These are phyloP conservation scores for Perizoma flavofasciatum DNA, from an alignment of 2,888 invertebrate species.

Conservation along the genomic window DNA sequence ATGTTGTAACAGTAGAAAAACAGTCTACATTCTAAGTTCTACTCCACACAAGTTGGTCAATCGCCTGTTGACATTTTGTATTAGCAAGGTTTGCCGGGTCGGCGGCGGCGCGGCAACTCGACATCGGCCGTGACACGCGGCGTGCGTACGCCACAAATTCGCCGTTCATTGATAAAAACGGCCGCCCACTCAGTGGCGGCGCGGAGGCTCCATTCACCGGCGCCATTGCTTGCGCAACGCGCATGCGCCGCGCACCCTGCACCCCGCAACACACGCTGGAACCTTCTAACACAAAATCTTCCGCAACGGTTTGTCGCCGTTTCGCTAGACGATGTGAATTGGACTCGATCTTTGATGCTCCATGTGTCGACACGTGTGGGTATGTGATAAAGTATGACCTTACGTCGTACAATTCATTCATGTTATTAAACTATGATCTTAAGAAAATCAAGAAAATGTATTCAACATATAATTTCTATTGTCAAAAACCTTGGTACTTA, in stretches of 20 bases:
- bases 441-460: too few relatives aligned
- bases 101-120: conserved; percentile 39
- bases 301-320: conserved; percentile 51
- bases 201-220: conserved; percentile 75
- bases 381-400: conserved; percentile 35
- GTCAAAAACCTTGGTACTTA: too few relatives aligned
- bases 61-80: conserved; percentile 67
- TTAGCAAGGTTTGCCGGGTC: conserved; percentile 65
- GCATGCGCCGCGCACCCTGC: conserved; percentile 55
- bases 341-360: conserved; percentile 25
- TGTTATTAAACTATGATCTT: conserved; percentile 13
- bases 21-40: conserved; percentile 34
- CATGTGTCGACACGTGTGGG: conserved; percentile 26
- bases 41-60: conserved; percentile 45
- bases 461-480: too few relatives aligned
- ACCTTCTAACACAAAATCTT: conserved; percentile 63
- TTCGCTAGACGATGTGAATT: conserved; percentile 43
- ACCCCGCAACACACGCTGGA: conserved; percentile 42
- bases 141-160: conserved; percentile 78
- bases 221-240: conserved; percentile 75
- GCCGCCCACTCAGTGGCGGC: conserved; percentile 63
- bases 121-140: conserved; percentile 71
- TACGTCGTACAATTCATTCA: conserved; percentile 29
- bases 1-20: conserved; percentile 25
- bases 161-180: conserved; percentile 82